Base-by-base conservation (phyloP, 30 jellyfish, hydroid and myxozoan species). In the Hydractinia echinata region DNA sequence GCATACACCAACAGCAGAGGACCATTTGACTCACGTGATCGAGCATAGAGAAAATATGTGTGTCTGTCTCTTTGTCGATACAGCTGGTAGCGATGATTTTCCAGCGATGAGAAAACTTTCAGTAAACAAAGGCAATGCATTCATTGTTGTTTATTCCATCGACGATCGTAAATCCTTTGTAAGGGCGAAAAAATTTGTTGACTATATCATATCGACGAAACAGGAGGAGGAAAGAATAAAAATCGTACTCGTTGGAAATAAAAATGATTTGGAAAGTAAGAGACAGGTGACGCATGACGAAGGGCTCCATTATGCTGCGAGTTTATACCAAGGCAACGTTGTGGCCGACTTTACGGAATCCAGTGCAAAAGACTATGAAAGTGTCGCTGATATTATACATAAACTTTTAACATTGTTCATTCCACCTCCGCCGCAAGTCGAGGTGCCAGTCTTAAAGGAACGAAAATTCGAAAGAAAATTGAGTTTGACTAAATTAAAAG, bases 41-140 rank as follows among this genome's bases (percentile, higher is more conserved):
- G 96, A 88, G 55, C 87, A 83, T n/a, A 66, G 74, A 48, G 96
- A 96, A 11, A 68, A 89, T 49, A 85, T 93, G 39, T 93, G 99
- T 68, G 99, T 93, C 20, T 93, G 99, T 69, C 61, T 93, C 55
- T 81, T 93, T 5, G 90, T 87, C 66, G 99, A 93, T 82, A 93
- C 99, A 4, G 95, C 95, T 52, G 99, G 99, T 13, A 85, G 89
- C 7, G 89, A 83, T 55, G 99, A 93, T 79, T 93, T 93, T 53
- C 99, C 99, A 50, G 99, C 99, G 7, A 93, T 93, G 99, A 79
- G 95, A 80, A 87, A 87, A 52, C 85, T 95, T 85, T 84, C 96
- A 49, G 87, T 93, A 53, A 81, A 95, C 18, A 93, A 93, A 81
- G 99, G 97, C 10, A 93, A 93, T 60, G 96, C 92, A 5, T 93